Percentiles rank a stretch among this genome's conserved stretches.
Conservation (phyloP, 1,140 invertebrate species). For the Diprion similis region DNA sequence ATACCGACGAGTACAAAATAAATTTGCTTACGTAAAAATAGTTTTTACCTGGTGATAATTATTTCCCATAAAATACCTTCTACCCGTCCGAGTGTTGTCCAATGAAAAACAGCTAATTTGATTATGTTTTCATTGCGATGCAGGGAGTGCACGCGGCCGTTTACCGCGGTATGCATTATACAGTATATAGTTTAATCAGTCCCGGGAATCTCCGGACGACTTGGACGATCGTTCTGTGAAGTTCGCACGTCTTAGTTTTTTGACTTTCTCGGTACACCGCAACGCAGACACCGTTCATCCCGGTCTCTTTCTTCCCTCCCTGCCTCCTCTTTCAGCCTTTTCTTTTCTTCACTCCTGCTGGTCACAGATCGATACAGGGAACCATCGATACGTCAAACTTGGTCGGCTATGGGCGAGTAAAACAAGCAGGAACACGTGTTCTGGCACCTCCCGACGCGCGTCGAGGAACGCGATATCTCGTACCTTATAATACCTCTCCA, state of each 20-base stretch:
- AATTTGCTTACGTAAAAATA: too few species aligned
- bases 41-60: too few species aligned
- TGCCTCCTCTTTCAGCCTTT: background rate
- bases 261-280: constrained; percentile 39
- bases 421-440: constrained; percentile 44
- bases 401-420: constrained; percentile 23
- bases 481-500: background rate
- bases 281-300: constrained; percentile 12
- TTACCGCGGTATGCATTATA: constrained; percentile 32
- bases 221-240: constrained; percentile 37
- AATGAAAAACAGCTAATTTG: too few species aligned
- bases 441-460: constrained; percentile 32
- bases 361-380: constrained; percentile 17
- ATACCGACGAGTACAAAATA: too few species aligned
- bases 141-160: background rate
- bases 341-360: constrained; percentile 8
- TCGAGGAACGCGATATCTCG: constrained; percentile 3
- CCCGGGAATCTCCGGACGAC: constrained; percentile 33
- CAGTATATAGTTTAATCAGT: constrained; percentile 35
- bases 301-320: constrained; percentile 18
- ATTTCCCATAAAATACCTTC: too few species aligned
- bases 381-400: constrained; percentile 35
- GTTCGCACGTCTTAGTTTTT: constrained; percentile 44
- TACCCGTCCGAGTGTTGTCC: too few species aligned
- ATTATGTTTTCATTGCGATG: too few species aligned